A percentile compares a stretch with the other conserved stretches of the same genome.
These are phyloP conservation scores for Mallotus villosus DNA, from an alignment of 2,797 vertebrate genomes.

Conservation along the genomic window DNA sequence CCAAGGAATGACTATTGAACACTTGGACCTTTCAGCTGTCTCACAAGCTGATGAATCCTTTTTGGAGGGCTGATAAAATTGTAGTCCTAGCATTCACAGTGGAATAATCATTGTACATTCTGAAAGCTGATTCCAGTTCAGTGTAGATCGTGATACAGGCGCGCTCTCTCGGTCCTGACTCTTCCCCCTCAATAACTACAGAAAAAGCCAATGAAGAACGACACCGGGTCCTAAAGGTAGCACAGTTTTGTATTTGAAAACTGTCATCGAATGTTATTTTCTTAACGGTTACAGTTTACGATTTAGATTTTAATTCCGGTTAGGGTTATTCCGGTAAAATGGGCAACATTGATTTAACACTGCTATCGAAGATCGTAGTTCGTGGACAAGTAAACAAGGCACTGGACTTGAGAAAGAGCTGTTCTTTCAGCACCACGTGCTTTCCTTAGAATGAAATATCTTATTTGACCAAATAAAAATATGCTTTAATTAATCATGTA, in stretches of 20 bases:
- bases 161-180: constrained; percentile 44
- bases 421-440: background rate
- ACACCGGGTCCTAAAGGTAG: background rate
- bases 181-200: constrained; percentile 23
- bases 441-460: background rate
- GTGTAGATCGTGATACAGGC: constrained; percentile 72
- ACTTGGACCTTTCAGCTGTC: constrained; percentile 30
- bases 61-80: constrained; percentile 2
- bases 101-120: constrained; percentile 24
- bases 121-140: constrained; percentile 58
- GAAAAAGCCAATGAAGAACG: constrained; percentile 16
- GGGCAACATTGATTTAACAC: no score
- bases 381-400: background rate
- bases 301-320: background rate
- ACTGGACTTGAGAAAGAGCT: background rate
- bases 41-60: constrained; percentile 22
- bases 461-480: background rate
- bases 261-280: background rate
- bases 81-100: constrained; percentile 35
- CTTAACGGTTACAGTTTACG: background rate
- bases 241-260: background rate
- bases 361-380: background rate
- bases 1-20: constrained; percentile 50
- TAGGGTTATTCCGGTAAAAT: background rate
- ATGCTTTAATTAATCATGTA: background rate